These are phyloP conservation scores for Heterotis niloticus DNA, from an alignment of 2,113 vertebrate genomes.

Conservation along the genomic window DNA sequence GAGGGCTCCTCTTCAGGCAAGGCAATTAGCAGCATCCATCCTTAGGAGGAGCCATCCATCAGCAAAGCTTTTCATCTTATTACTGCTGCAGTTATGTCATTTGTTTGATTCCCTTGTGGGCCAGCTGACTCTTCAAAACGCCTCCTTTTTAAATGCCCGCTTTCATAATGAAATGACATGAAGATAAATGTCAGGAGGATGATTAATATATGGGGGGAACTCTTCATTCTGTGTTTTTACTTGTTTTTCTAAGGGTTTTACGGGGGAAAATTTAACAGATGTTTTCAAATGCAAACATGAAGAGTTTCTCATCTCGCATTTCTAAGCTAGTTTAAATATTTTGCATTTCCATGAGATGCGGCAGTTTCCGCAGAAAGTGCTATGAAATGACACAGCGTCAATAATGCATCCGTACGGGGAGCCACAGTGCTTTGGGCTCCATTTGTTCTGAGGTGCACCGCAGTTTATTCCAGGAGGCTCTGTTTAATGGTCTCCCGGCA, in stretches of 20 bases:
- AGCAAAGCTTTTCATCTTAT: background rate
- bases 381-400: background rate
- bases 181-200: background rate
- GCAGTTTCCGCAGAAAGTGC: background rate
- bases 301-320: background rate
- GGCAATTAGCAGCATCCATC: conserved; percentile 11
- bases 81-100: conserved; percentile 7
- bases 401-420: background rate
- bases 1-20: conserved; percentile 1
- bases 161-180: background rate
- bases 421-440: background rate
- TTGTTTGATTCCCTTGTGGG: background rate
- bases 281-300: background rate
- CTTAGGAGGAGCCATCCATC: conserved; percentile 6
- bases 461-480: background rate
- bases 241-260: background rate
- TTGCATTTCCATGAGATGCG: no score
- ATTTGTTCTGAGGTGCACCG: background rate
- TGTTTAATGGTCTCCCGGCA: background rate
- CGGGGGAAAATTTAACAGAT: background rate
- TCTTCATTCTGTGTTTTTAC: background rate
- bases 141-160: background rate
- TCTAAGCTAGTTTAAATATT: background rate
- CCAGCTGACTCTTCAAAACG: background rate
- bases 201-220: background rate